phyloP scores from a whole-genome alignment of 2,797 vertebrate genomes.

The Gallinago stenura region DNA sequence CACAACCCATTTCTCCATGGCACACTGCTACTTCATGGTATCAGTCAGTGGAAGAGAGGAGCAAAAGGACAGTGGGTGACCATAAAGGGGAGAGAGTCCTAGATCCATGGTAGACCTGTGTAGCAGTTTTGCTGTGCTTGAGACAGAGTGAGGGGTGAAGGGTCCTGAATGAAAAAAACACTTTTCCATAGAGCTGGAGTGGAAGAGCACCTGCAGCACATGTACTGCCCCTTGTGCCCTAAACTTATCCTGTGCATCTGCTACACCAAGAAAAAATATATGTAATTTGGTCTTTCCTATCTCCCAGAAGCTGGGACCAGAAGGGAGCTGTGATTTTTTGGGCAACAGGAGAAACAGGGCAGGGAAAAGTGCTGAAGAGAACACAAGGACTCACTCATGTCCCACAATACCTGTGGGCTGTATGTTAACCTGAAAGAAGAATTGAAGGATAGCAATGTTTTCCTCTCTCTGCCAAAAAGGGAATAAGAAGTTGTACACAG shows the following conservation, averaged over 20 bases:
- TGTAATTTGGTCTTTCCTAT: neutral
- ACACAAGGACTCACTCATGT: neutral
- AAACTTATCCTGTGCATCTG: neutral
- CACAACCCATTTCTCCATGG: neutral
- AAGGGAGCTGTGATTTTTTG: neutral
- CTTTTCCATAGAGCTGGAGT: neutral
- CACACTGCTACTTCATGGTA: neutral
- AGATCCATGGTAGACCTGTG: neutral
- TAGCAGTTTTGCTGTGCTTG: neutral
- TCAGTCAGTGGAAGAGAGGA: neutral
- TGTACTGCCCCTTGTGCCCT: neutral
- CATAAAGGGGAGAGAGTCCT: neutral
- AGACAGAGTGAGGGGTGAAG: neutral
- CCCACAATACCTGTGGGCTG: neutral
- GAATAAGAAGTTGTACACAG: neutral
- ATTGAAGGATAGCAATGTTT: neutral
- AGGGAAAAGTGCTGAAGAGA: neutral
- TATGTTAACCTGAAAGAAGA: neutral
- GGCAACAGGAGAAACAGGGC: neutral
- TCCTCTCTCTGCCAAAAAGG: neutral
- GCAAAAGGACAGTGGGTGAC: neutral
- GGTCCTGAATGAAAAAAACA: neutral
- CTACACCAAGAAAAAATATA: rapidly evolving
- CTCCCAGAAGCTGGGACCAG: neutral
- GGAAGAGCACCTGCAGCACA: neutral